Conservation (phyloP, 2,113 vertebrate species). For the mouse (Mus musculus) region GRCm39 chrX:93545501-93546000, state of each 20-base stretch:
- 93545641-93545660: constrained; percentile 31
- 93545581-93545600: not conserved
- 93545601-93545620: constrained; percentile 9
- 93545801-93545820: not conserved
- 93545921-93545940: not conserved
- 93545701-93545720: not conserved
- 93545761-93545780: not conserved
- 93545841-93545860: not conserved
- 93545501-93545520: not conserved
- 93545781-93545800: constrained; percentile 20
- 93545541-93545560: not conserved
- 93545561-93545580: not conserved
- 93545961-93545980: too few relatives aligned
- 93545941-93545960: too few relatives aligned
- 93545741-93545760: constrained; percentile 6
- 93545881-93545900: not conserved
- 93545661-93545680: constrained; percentile 12
- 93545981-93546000: too few relatives aligned
- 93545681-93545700: constrained; percentile 15
- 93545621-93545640: not conserved
- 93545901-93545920: not conserved
- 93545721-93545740: not conserved
- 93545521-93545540: not conserved
- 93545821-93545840: constrained; percentile 29
- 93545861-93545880: constrained; percentile 31